A percentile compares a stretch with the other conserved stretches of the same genome.
Evolutionary conservation across 2,888 invertebrate genomes (phyloP).

Genomic region (Trachelus tabidus): DNA sequence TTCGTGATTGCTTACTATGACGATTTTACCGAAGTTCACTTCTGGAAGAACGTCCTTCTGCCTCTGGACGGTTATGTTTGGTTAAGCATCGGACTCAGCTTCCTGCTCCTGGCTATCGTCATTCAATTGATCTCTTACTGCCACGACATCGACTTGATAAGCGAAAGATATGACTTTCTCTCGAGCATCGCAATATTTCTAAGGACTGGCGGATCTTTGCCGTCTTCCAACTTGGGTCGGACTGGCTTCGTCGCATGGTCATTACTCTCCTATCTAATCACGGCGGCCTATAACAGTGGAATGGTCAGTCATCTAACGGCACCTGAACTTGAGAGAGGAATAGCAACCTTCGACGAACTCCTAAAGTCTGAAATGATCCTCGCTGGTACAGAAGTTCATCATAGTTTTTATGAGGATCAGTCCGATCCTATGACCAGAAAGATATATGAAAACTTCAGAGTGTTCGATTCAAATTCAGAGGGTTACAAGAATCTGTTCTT

Average conservation of each 20-base stretch:
- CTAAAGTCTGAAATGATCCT: slow-evolving; percentile 1
- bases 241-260: slow-evolving; percentile 4
- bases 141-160: background rate
- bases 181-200: slow-evolving; percentile 4
- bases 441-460: slow-evolving; percentile 8
- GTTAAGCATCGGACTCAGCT: background rate
- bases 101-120: background rate
- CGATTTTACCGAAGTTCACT: background rate
- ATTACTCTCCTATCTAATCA: slow-evolving; percentile 3
- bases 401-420: slow-evolving; percentile 8
- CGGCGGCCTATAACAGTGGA: background rate
- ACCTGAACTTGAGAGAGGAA: background rate
- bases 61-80: background rate
- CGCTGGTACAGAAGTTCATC: background rate
- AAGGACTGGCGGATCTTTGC: background rate
- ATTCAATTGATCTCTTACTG: background rate
- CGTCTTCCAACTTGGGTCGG: background rate
- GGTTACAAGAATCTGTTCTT: too few species aligned
- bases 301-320: slow-evolving; percentile 12
- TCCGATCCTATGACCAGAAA: slow-evolving; percentile 2
- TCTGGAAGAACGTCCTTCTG: slow-evolving; percentile 7
- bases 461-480: background rate
- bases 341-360: slow-evolving; percentile 5
- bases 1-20: background rate
- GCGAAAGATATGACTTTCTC: slow-evolving; percentile 1